Conservation (phyloP, 30 jellyfish, hydroid and myxozoan genomes). For the Turritopsis dohrnii region DNA sequence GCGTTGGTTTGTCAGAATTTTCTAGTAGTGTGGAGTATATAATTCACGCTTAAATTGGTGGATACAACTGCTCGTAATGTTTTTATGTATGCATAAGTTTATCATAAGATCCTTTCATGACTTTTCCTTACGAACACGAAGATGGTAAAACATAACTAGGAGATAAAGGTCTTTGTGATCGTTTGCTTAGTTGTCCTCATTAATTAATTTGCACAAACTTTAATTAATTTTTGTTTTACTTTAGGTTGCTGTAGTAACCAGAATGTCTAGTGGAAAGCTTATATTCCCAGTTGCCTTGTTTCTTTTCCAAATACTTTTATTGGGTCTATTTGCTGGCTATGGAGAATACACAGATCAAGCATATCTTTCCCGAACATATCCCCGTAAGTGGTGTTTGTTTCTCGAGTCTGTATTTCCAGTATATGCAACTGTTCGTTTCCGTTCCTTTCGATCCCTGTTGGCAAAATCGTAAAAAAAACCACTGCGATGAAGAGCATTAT, state of each 20-base stretch:
- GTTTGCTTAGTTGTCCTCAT: neutral
- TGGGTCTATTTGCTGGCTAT: slow-evolving; percentile 53
- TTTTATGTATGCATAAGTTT: too few relatives aligned
- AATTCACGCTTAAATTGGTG: too few relatives aligned
- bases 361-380: neutral
- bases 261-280: neutral
- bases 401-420: neutral
- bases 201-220: neutral
- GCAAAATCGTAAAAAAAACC: neutral
- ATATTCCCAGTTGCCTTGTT: slow-evolving; percentile 52
- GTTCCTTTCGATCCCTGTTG: neutral
- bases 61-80: too few relatives aligned
- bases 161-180: too few relatives aligned
- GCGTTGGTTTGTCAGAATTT: too few relatives aligned
- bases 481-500: too few relatives aligned
- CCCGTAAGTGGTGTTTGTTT: neutral
- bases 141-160: too few relatives aligned
- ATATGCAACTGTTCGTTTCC: neutral
- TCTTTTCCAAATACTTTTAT: slow-evolving; percentile 52
- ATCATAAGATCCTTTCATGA: too few relatives aligned
- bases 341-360: slow-evolving; percentile 44
- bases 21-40: too few relatives aligned
- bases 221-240: neutral
- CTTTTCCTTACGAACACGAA: too few relatives aligned
- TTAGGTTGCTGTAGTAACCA: neutral